Conservation (phyloP, 1,140 invertebrate species). For the Conus ventricosus region DNA sequence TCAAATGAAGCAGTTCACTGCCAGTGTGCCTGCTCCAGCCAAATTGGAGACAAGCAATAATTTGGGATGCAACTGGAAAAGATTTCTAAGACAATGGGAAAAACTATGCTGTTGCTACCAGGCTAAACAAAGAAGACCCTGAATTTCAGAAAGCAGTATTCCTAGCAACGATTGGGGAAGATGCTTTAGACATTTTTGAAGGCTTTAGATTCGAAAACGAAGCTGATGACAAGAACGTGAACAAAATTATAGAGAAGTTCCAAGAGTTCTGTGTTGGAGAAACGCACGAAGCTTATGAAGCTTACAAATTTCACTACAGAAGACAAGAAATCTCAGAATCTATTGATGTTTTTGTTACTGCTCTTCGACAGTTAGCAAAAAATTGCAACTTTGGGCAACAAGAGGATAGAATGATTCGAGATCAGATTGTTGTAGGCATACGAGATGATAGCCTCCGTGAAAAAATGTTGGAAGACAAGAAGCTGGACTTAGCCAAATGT, state of each 20-base stretch:
- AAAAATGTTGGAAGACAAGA: conserved; percentile 2
- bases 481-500: background rate
- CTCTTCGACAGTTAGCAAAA: background rate
- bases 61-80: background rate
- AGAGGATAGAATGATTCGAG: background rate
- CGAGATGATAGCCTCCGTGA: background rate
- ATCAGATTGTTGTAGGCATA: background rate
- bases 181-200: background rate
- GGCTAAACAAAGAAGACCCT: background rate
- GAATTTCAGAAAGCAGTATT: conserved; percentile 6
- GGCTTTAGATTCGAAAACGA: background rate
- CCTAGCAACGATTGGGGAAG: background rate
- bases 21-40: no score
- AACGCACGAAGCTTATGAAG: background rate
- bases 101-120: background rate
- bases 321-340: background rate
- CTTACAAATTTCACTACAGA: background rate
- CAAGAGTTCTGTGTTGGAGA: conserved; percentile 4
- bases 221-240: background rate
- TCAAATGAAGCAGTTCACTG: no score
- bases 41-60: no score
- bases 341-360: background rate
- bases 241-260: background rate
- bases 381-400: no score
- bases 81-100: background rate